These are phyloP conservation scores for Micrasema longulum DNA, from an alignment of 1,140 invertebrate genomes.

Conservation along the genomic window DNA sequence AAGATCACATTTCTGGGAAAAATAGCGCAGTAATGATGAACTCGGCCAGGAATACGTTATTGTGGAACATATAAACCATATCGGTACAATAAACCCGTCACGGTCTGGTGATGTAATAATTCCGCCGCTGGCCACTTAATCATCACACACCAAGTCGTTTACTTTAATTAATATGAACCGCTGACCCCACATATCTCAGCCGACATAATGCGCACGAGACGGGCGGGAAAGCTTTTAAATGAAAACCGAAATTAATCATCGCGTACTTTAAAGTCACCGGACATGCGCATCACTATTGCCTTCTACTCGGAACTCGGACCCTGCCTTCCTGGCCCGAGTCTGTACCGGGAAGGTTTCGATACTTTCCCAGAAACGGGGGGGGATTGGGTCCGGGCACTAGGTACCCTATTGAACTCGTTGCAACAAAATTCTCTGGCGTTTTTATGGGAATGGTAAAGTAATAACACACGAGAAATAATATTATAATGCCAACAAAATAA, in stretches of 20 bases:
- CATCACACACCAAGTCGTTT: slow-evolving; percentile 31
- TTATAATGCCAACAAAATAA: too few species aligned
- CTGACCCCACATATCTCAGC: slow-evolving; percentile 10
- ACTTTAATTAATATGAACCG: slow-evolving; percentile 36
- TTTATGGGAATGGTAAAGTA: too few species aligned
- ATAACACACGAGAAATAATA: too few species aligned
- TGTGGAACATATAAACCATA: not conserved
- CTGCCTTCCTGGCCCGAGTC: too few species aligned
- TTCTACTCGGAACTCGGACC: too few species aligned
- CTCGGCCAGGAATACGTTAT: not conserved
- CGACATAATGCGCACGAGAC: not conserved
- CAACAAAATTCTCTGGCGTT: too few species aligned
- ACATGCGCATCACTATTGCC: too few species aligned
- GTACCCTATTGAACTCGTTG: too few species aligned
- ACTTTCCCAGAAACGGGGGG: too few species aligned
- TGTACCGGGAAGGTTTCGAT: too few species aligned
- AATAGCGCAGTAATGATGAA: not conserved
- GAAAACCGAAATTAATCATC: slow-evolving; percentile 11
- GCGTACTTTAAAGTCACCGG: not conserved
- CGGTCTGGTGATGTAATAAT: slow-evolving; percentile 32
- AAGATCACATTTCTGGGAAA: too few species aligned
- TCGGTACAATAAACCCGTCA: slow-evolving; percentile 34
- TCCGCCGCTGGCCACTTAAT: slow-evolving; percentile 19
- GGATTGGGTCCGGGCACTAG: too few species aligned
- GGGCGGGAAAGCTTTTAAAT: slow-evolving; percentile 10